Conservation (phyloP, 2,888 invertebrate species). For the Aporophyla lueneburgensis region DNA sequence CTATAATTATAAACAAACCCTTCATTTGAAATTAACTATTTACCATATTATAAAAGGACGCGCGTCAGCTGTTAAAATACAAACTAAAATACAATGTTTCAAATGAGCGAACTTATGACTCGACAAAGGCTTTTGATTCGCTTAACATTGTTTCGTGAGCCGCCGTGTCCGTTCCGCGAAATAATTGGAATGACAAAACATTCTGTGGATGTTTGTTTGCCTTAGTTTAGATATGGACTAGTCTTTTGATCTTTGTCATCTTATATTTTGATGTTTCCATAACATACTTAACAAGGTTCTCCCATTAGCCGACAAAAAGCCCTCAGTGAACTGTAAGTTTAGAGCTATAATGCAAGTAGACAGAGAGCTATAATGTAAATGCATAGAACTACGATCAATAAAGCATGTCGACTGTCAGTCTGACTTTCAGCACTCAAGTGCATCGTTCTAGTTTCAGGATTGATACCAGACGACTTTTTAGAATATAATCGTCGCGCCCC, state of each 20-base stretch:
- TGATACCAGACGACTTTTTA: constrained; percentile 12
- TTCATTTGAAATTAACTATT: constrained; percentile 13
- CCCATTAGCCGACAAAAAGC: constrained; percentile 5
- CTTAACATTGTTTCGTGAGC: constrained; percentile 8
- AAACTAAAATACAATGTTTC: background rate
- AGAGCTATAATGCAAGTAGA: background rate
- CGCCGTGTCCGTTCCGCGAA: constrained; percentile 38
- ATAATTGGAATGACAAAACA: constrained; percentile 33
- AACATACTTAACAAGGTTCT: background rate
- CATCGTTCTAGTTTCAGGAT: constrained; percentile 38
- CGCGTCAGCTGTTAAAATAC: too few relatives aligned
- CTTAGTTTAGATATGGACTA: constrained; percentile 27
- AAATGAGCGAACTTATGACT: background rate
- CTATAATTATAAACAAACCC: background rate
- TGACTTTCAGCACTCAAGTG: constrained; percentile 19
- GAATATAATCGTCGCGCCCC: constrained; percentile 5
- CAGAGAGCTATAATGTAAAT: too few relatives aligned
- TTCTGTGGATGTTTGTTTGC: constrained; percentile 20
- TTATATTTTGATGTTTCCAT: constrained; percentile 1
- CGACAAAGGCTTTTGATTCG: constrained; percentile 22
- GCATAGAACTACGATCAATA: constrained; percentile 34
- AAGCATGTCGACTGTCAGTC: constrained; percentile 20
- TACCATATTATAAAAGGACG: background rate
- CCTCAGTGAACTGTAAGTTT: background rate
- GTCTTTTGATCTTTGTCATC: constrained; percentile 12